Evolutionary conservation across 2,797 vertebrate genomes (phyloP).

Genomic region (Pangasius mekongensis): DNA sequence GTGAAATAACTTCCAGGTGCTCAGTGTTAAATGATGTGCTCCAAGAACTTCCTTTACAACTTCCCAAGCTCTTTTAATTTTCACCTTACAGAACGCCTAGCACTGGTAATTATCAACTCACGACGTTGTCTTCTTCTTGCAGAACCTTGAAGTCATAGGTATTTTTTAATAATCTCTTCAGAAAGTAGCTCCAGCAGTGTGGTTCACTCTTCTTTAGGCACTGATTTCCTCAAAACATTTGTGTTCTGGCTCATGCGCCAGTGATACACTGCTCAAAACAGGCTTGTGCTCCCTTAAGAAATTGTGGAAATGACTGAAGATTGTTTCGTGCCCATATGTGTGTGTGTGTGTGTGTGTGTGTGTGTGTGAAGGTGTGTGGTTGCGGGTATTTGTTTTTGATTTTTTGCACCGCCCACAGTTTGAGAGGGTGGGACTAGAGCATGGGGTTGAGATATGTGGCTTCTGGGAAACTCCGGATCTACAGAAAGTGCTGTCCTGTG

Average conservation of each 20-base stretch:
- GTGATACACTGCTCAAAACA: not conserved
- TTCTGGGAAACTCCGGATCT: conserved; percentile 42
- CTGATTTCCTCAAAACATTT: not conserved
- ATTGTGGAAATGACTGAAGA: not conserved
- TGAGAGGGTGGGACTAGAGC: conserved; percentile 18
- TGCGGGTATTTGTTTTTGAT: conserved; percentile 31
- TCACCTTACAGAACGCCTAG: not conserved
- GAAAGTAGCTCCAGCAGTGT: not conserved
- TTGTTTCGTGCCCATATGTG: not conserved
- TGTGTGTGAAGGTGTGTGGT: conserved; percentile 8
- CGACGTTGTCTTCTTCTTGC: not conserved
- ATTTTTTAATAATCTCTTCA: conserved; percentile 2
- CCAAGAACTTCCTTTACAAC: not conserved
- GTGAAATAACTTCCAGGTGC: not conserved
- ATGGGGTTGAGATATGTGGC: conserved; percentile 17
- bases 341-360: not conserved
- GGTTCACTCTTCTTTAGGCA: not conserved
- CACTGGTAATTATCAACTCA: not conserved
- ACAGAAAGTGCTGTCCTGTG: not conserved
- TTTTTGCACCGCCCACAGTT: conserved; percentile 37
- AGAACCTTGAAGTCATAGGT: not conserved
- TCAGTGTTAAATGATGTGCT: not conserved
- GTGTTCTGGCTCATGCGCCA: not conserved
- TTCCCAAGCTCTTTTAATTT: not conserved
- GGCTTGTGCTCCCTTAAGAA: not conserved